phyloP scores from a whole-genome alignment of 2,797 vertebrate species.

The Halcyon chelicuti region DNA sequence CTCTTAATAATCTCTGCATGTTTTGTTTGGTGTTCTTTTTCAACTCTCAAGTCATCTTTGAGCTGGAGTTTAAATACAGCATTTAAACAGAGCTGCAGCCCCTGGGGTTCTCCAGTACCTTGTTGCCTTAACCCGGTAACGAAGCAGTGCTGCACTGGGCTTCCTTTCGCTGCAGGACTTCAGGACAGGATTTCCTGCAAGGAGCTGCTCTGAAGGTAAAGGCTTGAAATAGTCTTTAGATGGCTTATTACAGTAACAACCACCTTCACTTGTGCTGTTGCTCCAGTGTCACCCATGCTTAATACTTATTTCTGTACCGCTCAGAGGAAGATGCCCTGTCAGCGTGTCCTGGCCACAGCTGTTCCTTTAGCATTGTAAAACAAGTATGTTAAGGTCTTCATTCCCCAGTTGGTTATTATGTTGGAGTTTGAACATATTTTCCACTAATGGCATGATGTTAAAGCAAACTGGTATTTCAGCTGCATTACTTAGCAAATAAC shows the following conservation, averaged over 20 bases:
- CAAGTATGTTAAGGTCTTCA: background rate
- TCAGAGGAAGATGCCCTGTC: background rate
- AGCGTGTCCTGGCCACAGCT: background rate
- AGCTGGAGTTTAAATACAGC: background rate
- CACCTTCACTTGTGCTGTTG: background rate
- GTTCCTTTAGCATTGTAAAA: background rate
- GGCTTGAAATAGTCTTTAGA: background rate
- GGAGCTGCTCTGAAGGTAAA: background rate
- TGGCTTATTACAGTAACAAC: background rate
- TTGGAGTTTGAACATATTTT: background rate
- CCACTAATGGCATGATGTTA: background rate
- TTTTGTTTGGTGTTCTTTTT: background rate
- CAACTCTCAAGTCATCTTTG: background rate
- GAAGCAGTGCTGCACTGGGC: background rate
- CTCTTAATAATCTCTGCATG: background rate
- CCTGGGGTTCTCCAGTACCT: background rate
- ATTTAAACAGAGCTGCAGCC: background rate
- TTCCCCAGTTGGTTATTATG: fast-evolving
- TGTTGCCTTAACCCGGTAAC: background rate
- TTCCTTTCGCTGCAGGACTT: background rate
- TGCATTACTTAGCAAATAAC: background rate
- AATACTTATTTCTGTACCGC: background rate
- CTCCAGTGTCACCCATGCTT: background rate
- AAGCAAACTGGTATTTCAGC: background rate
- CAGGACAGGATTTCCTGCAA: background rate